A percentile compares a stretch with the other conserved stretches of the same genome.
Evolutionary conservation across 1,140 invertebrate species (phyloP).

Genomic region (Chrysomallon squamiferum): DNA sequence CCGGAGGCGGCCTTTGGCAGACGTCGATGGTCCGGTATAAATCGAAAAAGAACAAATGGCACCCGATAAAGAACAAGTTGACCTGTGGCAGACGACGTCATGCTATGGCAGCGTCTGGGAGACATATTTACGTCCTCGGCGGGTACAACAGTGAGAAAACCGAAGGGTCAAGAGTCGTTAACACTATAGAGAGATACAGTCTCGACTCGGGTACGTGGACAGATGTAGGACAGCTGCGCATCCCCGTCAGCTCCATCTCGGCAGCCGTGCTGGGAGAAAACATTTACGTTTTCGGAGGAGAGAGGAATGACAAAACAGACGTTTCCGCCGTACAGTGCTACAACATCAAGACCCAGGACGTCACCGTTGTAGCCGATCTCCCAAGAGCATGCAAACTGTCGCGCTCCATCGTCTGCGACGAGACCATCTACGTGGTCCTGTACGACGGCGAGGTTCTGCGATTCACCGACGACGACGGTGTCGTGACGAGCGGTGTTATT

Average conservation of each 20-base stretch:
- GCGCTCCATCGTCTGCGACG: conserved; percentile 40
- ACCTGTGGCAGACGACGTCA: conserved; percentile 46
- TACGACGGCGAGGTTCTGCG: conserved; percentile 50
- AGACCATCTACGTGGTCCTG: conserved; percentile 44
- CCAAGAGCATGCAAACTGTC: conserved; percentile 50
- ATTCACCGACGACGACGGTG: conserved; percentile 25
- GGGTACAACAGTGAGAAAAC: conserved; percentile 49
- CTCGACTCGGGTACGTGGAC: conserved; percentile 39
- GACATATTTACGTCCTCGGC: conserved; percentile 45
- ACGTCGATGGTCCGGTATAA: conserved; percentile 41
- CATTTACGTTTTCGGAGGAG: conserved; percentile 51
- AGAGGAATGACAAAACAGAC: conserved; percentile 50
- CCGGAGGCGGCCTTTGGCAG: conserved; percentile 47
- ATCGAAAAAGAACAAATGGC: conserved; percentile 52
- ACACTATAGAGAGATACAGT: conserved; percentile 39
- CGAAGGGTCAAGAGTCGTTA: conserved; percentile 40
- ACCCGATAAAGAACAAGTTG: conserved; percentile 35
- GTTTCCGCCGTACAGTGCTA: conserved; percentile 50
- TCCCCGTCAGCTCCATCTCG: conserved; percentile 49
- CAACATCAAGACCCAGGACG: conserved; percentile 38
- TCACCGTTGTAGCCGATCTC: conserved; percentile 38
- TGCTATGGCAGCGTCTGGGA: conserved; percentile 45
- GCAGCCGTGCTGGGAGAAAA: conserved; percentile 43
- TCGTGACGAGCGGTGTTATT: conserved; percentile 37
- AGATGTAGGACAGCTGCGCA: conserved; percentile 36